Percentiles rank a stretch among this genome's conserved stretches.
Evolutionary conservation across 2,797 vertebrate genomes (phyloP).

Genomic region (Paedocypris micromegethes): DNA sequence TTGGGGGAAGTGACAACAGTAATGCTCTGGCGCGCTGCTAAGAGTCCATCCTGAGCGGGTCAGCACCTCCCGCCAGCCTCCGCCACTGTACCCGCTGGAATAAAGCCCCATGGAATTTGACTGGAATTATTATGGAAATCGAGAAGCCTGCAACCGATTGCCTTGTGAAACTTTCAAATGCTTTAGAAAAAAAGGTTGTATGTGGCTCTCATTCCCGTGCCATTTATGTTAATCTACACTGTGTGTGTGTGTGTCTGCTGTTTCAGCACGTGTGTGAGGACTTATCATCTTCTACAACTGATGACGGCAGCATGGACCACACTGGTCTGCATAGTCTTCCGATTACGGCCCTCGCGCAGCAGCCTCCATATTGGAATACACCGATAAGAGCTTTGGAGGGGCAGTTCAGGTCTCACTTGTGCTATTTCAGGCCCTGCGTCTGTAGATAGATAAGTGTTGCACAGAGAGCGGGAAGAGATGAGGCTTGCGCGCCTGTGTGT

Average conservation of each 20-base stretch:
- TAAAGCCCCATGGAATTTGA: constrained; percentile 30
- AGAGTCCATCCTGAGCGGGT: constrained; percentile 23
- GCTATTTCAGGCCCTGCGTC: constrained; percentile 6
- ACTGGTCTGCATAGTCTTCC: not conserved
- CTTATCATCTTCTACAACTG: constrained; percentile 13
- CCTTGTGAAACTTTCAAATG: constrained; percentile 20
- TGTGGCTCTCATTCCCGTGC: constrained; percentile 5
- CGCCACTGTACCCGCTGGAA: constrained; percentile 22
- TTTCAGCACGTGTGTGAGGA: constrained; percentile 16
- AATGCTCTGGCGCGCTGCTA: constrained; percentile 1
- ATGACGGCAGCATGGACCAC: constrained; percentile 6
- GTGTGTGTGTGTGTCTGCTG: constrained; percentile 1
- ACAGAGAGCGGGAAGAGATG: constrained; percentile 7
- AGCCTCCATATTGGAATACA: constrained; percentile 16
- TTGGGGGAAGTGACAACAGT: constrained; percentile 17
- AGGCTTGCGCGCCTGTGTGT: not conserved
- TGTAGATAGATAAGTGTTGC: constrained; percentile 33
- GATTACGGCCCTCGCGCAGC: constrained; percentile 12
- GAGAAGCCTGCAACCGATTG: constrained; percentile 34
- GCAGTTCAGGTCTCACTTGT: constrained; percentile 21
- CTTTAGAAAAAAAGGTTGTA: not conserved
- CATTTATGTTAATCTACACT: constrained; percentile 16
- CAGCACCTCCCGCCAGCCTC: not conserved
- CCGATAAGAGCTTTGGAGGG: constrained; percentile 33
- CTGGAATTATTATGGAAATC: constrained; percentile 40